Evolutionary conservation across 2,797 vertebrate genomes (phyloP).

Genomic region (Crocidura indochinensis): DNA sequence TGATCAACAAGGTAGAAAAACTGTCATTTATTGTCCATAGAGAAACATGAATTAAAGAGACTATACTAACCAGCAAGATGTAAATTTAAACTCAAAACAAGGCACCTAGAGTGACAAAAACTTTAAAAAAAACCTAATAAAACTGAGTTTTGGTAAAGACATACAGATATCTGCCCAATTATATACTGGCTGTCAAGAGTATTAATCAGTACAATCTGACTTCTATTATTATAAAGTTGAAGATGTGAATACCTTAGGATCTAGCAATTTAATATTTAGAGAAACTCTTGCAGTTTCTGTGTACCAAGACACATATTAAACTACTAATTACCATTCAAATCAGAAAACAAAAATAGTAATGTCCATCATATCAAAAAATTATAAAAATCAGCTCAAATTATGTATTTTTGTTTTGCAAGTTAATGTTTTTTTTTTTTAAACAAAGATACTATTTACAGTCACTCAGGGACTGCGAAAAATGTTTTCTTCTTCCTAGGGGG

Average conservation of each 20-base stretch:
- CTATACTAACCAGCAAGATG: background rate
- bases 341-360: constrained; percentile 50
- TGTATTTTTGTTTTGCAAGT: background rate
- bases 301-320: constrained; percentile 14
- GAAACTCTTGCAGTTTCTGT: background rate
- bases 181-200: background rate
- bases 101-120: constrained; percentile 25
- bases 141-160: background rate
- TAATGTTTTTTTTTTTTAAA: too few species aligned
- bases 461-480: too few species aligned
- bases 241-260: constrained; percentile 11
- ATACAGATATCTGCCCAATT: background rate
- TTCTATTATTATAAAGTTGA: constrained; percentile 11
- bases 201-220: background rate
- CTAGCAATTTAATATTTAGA: constrained; percentile 36
- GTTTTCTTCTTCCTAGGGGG: too few species aligned
- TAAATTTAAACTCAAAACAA: constrained; percentile 60
- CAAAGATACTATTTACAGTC: too few species aligned
- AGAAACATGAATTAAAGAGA: constrained; percentile 12
- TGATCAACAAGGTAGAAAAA: constrained; percentile 40
- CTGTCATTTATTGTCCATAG: background rate
- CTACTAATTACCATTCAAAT: constrained; percentile 17
- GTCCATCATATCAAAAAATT: constrained; percentile 12
- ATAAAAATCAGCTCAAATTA: background rate
- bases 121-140: constrained; percentile 28